Evolutionary conservation across 2,797 vertebrate species (phyloP), one percentile per base, ranked within the genome.

Genomic region (Pseudochirops corinnae): DNA sequence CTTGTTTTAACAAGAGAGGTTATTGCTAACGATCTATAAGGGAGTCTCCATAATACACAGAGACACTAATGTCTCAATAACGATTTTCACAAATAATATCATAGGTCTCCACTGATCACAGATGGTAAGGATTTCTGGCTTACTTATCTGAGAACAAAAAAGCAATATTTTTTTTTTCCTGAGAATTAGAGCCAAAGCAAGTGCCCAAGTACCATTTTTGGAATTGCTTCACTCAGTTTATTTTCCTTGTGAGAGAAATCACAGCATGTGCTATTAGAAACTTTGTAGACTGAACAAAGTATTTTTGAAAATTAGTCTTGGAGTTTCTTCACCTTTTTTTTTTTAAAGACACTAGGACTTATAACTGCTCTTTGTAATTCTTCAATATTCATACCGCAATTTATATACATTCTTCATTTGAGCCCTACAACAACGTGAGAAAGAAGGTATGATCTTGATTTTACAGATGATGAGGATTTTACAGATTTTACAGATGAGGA

Each of bases 81-180:
- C 56, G 60, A 82, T 82, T 93, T 94, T 95, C 57, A 24, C 94
- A 50, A 56, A 92, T 39, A 55, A 53, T 58, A 31, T 93, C 95
- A 62, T 0, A 13, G 28, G 11, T 90, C 97, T 97, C 93, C 94
- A 82, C 96, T 98, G 96, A 96, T 90, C 62, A 94, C 29, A 96
- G 46, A 46, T 46, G 46, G 46, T 91, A 92, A 56, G 95, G 92
- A 62, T 95, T 94, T 94, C 94, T 74, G 56, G 93, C 90, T 3
- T 95, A 96, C 94, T 94, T 96, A n/a, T 96, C 97, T 92, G 46
- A 95, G 97, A 97, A 96, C 5, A 87, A 58, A 96, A 96, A 87
- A 24, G 18, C 3, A 92, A 10, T 53, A 53, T 46, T 46, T 94
- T 95, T 96, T 90, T 93, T 50, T 96, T 94, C 62, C 57, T 93